Evolutionary conservation across 1,140 invertebrate genomes (phyloP), one percentile per base, ranked within the genome.

Genomic region (Eumaeus atala): DNA sequence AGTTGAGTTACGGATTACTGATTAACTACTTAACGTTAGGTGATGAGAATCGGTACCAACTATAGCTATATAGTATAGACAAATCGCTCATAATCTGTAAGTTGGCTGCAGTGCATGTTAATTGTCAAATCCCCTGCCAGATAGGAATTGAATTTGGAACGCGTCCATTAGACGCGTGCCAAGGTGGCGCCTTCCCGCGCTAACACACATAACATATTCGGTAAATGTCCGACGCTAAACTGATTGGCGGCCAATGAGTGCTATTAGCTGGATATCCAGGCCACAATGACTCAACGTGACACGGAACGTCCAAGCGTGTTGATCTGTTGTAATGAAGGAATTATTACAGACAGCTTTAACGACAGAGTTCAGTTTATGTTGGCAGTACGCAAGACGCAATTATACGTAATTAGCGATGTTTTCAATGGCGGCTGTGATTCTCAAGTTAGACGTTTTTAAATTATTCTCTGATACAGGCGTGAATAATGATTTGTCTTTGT

Each of bases 161-260:
- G 59, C 63, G 55, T 62, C 63, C 62, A 64, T 69, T 70, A 64
- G 55, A 65, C 71, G 66, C 71, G 67, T 70, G 70, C 70, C 72
- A 77, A 71, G 48, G 70, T 74, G 70, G 67, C 61, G 56, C 62
- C 17, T 58, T 50, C 42, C 58, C 56, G 54, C 52, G 59, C 65
- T 67, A 62, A 52, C 64, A 64, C 60, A 59, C 60, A 49, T 60
- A 60, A 64, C 21, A 66, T 63, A 58, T 70, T 68, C 62, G 56
- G 74, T 65, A 79, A 79, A 77, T 69, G 70, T 60, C 66, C 56
- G 50, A 57, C 55, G 72, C 71, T 79, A 77, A 77, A 78, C 74
- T 78, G 74, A 81, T 81, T 81, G 72, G 74, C 75, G 67, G 62
- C 59, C 74, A 76, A 79, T 77, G 70, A 79, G 67, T 66, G 72